Base-by-base conservation (phyloP, 2,888 invertebrate species). In the Deilephila porcellus region DNA sequence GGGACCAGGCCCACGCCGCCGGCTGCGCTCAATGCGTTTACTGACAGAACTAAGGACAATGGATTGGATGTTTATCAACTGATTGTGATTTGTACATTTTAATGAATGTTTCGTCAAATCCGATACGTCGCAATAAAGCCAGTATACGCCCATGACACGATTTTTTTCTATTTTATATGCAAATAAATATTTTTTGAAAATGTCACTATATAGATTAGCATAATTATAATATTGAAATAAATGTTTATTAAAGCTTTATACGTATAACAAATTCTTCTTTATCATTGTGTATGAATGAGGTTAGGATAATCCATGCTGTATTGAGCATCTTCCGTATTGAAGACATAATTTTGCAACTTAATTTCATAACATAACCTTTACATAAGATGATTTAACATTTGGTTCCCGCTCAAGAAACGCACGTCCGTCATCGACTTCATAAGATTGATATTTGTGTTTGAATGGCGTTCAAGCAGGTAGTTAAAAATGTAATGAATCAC, bases 1-100 rank as follows among this genome's bases (percentile, higher is more conserved):
- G 90, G 90, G 81, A 83, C 85, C 78, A 85, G 78, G 83, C 91
- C 91, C 87, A 91, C 92, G 89, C 91, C 85, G 82, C 89, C 85
- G 79, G 83, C 82, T 80, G 88, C 89, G 82, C 86, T 90, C 87
- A 91, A 88, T 79, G 90, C 87, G 87, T 85, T 86, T 79, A 82
- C 85, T 77, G 90, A 86, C 80, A 91, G 79, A 76, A 90, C 93
- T 93, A 88, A 20, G 74, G 83, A 85, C 74, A 84, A 84, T 74
- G 52, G 25, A 74, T 60, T 71, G n/a, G n/a, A n/a, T n/a, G n/a
- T n/a, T 53, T 19, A 62, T 74, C 72, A 72, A 73, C 29, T 60
- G 32, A 59, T 45, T 60, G 34, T 17, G 19, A 59, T 34, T 8
- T 37, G n/a, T n/a, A 20, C 64, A 37, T 64, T 37, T 37, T 7